Evolutionary conservation across 2,888 invertebrate genomes (phyloP).

Genomic region (Perizoma affinitatum): DNA sequence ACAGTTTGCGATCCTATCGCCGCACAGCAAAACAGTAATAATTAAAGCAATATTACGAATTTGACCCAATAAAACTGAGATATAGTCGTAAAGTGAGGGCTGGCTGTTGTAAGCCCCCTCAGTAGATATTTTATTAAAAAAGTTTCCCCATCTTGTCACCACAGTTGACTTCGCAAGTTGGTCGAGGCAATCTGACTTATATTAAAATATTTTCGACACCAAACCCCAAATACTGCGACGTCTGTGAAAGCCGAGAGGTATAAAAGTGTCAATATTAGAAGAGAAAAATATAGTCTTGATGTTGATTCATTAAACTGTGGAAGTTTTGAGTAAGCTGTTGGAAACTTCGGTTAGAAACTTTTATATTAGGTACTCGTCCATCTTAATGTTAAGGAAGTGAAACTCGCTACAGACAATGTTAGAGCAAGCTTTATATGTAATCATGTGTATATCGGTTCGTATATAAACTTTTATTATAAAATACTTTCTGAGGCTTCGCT

Average conservation of each 20-base stretch:
- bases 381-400: conserved; percentile 46
- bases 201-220: conserved; percentile 66
- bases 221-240: conserved; percentile 40
- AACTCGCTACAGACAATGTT: conserved; percentile 34
- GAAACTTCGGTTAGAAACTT: conserved; percentile 51
- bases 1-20: no score
- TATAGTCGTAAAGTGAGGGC: conserved; percentile 53
- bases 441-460: conserved; percentile 40
- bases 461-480: conserved; percentile 40
- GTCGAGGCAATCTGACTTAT: conserved; percentile 57
- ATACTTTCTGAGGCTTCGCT: conserved; percentile 31
- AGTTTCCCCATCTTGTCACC: conserved; percentile 65
- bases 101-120: conserved; percentile 39
- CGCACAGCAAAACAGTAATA: no score
- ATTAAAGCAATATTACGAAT: conserved; percentile 43
- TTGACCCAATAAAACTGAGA: conserved; percentile 52
- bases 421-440: conserved; percentile 40
- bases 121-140: conserved; percentile 75
- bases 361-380: conserved; percentile 55
- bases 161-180: conserved; percentile 53
- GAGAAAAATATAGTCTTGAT: conserved; percentile 43
- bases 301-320: conserved; percentile 59
- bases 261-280: conserved; percentile 47
- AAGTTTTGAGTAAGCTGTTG: conserved; percentile 50
- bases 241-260: conserved; percentile 37